phyloP scores from a whole-genome alignment of 2,888 invertebrate genomes.

The Drosophila subsilvestris region DNA sequence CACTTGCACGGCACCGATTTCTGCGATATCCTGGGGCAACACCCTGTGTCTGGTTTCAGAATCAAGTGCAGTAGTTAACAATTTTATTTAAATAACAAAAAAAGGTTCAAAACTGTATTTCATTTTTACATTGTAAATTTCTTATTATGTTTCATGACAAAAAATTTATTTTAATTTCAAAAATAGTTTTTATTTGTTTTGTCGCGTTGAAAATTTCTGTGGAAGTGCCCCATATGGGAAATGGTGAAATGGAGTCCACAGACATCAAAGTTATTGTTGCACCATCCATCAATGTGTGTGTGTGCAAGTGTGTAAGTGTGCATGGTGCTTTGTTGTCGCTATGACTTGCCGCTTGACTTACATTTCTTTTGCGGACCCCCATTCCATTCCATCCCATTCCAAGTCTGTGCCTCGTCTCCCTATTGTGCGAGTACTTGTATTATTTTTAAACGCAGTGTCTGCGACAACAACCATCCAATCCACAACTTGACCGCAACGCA shows the following conservation, averaged over 20 bases:
- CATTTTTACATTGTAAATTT: too few relatives aligned
- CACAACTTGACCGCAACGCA: conserved; percentile 71
- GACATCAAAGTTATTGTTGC: background rate
- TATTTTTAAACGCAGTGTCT: conserved; percentile 73
- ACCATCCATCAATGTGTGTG: background rate
- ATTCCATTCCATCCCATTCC: background rate
- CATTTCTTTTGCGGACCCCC: conserved; percentile 63
- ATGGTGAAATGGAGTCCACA: background rate
- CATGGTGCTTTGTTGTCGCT: conserved; percentile 10
- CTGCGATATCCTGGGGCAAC: too few relatives aligned
- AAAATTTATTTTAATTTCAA: too few relatives aligned
- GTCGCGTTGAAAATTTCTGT: background rate
- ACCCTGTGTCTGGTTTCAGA: too few relatives aligned
- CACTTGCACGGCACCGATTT: too few relatives aligned
- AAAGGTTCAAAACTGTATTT: too few relatives aligned
- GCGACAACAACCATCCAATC: conserved; percentile 61
- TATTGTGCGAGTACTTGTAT: conserved; percentile 37
- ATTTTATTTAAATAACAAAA: too few relatives aligned
- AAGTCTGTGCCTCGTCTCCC: conserved; percentile 11
- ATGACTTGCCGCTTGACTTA: conserved; percentile 72
- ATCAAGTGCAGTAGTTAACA: too few relatives aligned
- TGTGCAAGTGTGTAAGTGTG: conserved; percentile 2
- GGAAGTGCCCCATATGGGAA: background rate
- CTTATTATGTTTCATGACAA: too few relatives aligned
- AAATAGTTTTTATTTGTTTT: too few relatives aligned